These are phyloP conservation scores for Frieseomelitta varia DNA, from an alignment of 1,140 invertebrate genomes.

Conservation along the genomic window DNA sequence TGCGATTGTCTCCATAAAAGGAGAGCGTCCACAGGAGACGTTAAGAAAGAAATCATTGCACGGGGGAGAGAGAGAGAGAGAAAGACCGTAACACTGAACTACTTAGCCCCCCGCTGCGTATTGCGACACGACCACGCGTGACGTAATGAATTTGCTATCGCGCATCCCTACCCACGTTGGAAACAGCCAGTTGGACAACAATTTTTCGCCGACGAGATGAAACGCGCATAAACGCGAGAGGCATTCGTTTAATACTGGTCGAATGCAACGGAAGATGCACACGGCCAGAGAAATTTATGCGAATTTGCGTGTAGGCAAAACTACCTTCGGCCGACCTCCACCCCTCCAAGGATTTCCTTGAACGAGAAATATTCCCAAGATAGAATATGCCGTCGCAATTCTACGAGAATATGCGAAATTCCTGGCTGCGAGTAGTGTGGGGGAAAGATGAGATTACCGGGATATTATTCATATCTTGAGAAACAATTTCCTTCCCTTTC, in stretches of 20 bases:
- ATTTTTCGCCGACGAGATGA: not conserved
- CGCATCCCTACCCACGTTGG: not conserved
- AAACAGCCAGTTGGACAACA: not conserved
- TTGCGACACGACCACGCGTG: conserved; percentile 14
- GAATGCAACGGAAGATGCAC: no score
- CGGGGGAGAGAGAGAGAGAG: not conserved
- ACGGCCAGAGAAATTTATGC: not conserved
- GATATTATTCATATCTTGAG: not conserved
- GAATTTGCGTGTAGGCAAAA: not conserved
- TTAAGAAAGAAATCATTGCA: conserved; percentile 25
- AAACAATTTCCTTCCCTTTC: not conserved
- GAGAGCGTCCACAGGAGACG: not conserved
- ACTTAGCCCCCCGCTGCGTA: conserved; percentile 2
- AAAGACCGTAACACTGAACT: conserved; percentile 42
- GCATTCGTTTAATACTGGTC: conserved; percentile 16
- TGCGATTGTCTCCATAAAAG: conserved; percentile 33
- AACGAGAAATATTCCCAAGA: not conserved
- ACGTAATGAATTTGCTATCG: conserved; percentile 26
- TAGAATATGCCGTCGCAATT: not conserved
- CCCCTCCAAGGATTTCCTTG: not conserved
- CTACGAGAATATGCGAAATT: not conserved
- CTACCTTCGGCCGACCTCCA: not conserved
- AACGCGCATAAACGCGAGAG: not conserved
- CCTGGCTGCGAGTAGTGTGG: no score
- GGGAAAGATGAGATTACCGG: no score